phyloP scores from a whole-genome alignment of 2,797 vertebrate genomes.

The Bufotes viridis region DNA sequence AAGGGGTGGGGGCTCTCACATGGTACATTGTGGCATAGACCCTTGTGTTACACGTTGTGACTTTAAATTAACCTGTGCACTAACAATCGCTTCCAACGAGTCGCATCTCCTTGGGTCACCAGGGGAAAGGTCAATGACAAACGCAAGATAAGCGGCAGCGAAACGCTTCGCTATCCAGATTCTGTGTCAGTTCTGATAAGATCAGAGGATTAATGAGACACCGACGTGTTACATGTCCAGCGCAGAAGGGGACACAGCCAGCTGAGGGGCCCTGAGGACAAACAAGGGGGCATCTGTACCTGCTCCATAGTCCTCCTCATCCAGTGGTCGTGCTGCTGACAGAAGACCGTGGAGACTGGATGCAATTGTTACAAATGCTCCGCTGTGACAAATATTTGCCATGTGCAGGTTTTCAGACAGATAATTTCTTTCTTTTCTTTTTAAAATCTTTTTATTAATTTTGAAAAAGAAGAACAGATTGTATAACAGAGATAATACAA shows the following conservation, averaged over 20 bases:
- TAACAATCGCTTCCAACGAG: not conserved
- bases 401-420: no score
- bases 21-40: not conserved
- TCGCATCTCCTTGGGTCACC: not conserved
- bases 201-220: not conserved
- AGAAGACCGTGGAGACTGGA: no score
- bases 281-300: no score
- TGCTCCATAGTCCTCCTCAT: no score
- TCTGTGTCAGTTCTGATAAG: not conserved
- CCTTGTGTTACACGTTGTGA: not conserved
- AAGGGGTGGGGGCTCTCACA: not conserved
- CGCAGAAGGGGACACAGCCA: not conserved
- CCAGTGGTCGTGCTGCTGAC: no score
- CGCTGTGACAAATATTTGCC: no score
- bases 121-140: conserved; percentile 15
- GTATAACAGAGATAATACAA: no score
- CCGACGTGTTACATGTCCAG: not conserved
- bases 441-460: no score
- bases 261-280: not conserved
- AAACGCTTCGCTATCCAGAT: conserved; percentile 16
- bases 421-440: no score
- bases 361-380: no score
- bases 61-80: not conserved
- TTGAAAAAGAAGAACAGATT: no score
- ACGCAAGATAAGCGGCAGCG: not conserved